Evolutionary conservation across 1,140 invertebrate genomes (phyloP).

Genomic region (Eciton burchellii): DNA sequence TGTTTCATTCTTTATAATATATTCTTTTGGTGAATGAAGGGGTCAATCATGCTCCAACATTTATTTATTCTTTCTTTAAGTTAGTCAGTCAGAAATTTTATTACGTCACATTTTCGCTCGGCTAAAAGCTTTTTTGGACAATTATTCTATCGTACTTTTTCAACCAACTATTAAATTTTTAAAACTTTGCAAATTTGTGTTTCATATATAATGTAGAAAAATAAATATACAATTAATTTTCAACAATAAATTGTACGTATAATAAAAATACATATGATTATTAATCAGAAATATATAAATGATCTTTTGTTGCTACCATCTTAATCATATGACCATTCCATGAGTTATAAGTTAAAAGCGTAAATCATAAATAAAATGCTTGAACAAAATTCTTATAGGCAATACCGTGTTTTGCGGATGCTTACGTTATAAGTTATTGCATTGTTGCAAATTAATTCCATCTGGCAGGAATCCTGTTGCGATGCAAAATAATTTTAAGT

Average conservation of each 20-base stretch:
- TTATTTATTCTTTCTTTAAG: constrained; percentile 94
- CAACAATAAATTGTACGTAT: background rate
- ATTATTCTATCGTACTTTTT: constrained; percentile 93
- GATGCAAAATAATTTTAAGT: too few species aligned
- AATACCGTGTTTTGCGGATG: constrained; percentile 94
- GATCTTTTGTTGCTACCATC: too few species aligned
- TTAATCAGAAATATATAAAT: too few species aligned
- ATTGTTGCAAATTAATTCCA: too few species aligned
- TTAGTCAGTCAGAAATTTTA: constrained; percentile 95
- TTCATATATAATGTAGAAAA: background rate
- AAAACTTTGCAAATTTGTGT: background rate
- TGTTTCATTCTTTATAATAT: constrained; percentile 80
- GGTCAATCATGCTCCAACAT: constrained; percentile 92
- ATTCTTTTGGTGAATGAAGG: constrained; percentile 88
- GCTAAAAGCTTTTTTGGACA: constrained; percentile 95
- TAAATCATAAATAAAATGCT: constrained; percentile 12
- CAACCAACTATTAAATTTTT: constrained; percentile 86
- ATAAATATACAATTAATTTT: background rate
- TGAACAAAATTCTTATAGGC: constrained; percentile 85
- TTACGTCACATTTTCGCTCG: constrained; percentile 96
- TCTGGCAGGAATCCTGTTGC: too few species aligned
- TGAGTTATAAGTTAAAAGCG: background rate
- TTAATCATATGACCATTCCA: too few species aligned
- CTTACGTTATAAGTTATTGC: constrained; percentile 93
- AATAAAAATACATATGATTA: background rate